These are phyloP conservation scores for Ceuthmochares aereus DNA, from an alignment of 2,113 vertebrate genomes.

Conservation along the genomic window DNA sequence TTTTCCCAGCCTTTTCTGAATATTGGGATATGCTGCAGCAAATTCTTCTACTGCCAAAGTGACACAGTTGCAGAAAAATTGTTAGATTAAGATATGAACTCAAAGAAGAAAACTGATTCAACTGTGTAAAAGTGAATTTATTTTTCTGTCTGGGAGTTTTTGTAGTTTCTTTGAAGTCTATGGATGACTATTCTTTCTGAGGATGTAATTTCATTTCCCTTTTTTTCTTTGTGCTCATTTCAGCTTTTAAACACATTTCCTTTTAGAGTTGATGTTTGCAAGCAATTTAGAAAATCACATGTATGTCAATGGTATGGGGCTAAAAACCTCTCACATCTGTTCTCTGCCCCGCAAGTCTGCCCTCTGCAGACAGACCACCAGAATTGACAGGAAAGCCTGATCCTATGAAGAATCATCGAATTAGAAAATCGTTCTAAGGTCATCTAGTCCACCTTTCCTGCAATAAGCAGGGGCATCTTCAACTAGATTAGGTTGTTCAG, in stretches of 20 bases:
- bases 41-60: not conserved
- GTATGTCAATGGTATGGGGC: not conserved
- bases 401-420: not conserved
- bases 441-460: not conserved
- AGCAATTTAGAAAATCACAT: not conserved
- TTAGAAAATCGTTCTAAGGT: not conserved
- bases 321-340: not conserved
- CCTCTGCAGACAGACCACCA: not conserved
- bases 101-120: not conserved
- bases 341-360: not conserved
- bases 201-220: not conserved
- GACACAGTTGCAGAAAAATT: not conserved
- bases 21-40: not conserved
- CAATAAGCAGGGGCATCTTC: not conserved
- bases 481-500: not conserved
- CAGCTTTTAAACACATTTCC: not conserved
- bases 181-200: not conserved
- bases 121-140: not conserved
- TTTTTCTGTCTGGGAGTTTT: not conserved
- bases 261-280: not conserved
- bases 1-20: not conserved
- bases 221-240: not conserved
- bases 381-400: not conserved
- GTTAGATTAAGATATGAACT: not conserved
- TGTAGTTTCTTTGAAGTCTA: not conserved